phyloP scores from a whole-genome alignment of 2,113 vertebrate species.

The Hepsetus odoe region DNA sequence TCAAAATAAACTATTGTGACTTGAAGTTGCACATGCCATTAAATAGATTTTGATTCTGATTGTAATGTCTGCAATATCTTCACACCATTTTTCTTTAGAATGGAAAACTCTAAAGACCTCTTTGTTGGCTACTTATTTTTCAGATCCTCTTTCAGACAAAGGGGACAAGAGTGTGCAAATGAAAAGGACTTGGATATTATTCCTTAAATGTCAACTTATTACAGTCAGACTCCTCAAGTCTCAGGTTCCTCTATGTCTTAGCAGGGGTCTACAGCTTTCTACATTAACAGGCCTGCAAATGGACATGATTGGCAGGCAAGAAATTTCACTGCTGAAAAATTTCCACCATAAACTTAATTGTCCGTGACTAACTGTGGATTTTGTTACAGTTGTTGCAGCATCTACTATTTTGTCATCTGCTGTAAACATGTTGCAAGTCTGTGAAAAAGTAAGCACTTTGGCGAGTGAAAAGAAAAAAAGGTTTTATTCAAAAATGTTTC shows the following conservation, averaged over 20 bases:
- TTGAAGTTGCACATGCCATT: no score
- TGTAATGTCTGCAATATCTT: background rate
- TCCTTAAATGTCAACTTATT: slow-evolving; percentile 34
- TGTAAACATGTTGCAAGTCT: slow-evolving; percentile 17
- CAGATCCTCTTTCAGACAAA: slow-evolving; percentile 12
- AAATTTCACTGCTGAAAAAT: slow-evolving; percentile 21
- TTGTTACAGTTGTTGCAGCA: background rate
- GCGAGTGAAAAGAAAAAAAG: slow-evolving; percentile 2
- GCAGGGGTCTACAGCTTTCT: slow-evolving; percentile 32
- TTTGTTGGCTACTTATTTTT: slow-evolving; percentile 6
- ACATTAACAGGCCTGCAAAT: slow-evolving; percentile 24
- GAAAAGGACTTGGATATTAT: slow-evolving; percentile 11
- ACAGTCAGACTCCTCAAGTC: slow-evolving; percentile 14
- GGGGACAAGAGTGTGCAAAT: slow-evolving; percentile 16
- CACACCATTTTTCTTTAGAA: background rate
- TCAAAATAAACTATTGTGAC: no score
- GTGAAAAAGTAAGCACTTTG: slow-evolving; percentile 9
- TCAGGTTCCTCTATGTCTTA: slow-evolving; percentile 43
- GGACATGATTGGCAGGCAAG: slow-evolving; percentile 42
- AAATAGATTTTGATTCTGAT: background rate
- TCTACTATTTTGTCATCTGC: background rate
- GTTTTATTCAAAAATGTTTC: background rate
- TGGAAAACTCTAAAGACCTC: background rate
- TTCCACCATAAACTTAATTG: slow-evolving; percentile 17
- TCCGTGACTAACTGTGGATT: slow-evolving; percentile 13